phyloP scores from a whole-genome alignment of 2,797 vertebrate genomes.

The Loriculus beryllinus region DNA sequence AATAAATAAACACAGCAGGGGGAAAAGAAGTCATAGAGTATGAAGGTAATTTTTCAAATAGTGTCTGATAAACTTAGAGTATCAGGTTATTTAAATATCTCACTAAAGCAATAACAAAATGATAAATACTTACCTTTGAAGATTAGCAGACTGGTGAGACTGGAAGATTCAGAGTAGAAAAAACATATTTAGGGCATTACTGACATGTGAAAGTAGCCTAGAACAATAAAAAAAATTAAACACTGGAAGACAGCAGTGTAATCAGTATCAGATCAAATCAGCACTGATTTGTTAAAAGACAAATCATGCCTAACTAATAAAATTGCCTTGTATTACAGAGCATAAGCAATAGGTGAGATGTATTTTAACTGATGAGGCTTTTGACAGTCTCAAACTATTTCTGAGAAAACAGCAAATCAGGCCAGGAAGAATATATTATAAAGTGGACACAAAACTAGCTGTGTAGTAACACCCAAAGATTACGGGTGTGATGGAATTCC shows the following conservation, averaged over 20 bases:
- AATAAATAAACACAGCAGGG: neutral
- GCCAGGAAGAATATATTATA: neutral
- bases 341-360: neutral
- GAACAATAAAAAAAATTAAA: neutral
- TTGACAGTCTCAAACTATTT: neutral
- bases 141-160: neutral
- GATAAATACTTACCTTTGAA: neutral
- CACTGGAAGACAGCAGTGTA: neutral
- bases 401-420: neutral
- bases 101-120: neutral
- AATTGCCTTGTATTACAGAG: neutral
- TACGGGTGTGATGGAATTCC: neutral
- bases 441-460: neutral
- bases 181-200: neutral
- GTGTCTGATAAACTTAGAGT: neutral
- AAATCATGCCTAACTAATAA: neutral
- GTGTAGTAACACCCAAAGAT: neutral
- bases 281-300: neutral
- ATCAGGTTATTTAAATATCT: neutral
- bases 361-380: neutral
- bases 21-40: neutral
- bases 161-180: neutral
- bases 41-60: neutral
- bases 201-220: neutral
- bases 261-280: neutral